phyloP scores from a whole-genome alignment of 1,140 invertebrate genomes.

The Proales similis region DNA sequence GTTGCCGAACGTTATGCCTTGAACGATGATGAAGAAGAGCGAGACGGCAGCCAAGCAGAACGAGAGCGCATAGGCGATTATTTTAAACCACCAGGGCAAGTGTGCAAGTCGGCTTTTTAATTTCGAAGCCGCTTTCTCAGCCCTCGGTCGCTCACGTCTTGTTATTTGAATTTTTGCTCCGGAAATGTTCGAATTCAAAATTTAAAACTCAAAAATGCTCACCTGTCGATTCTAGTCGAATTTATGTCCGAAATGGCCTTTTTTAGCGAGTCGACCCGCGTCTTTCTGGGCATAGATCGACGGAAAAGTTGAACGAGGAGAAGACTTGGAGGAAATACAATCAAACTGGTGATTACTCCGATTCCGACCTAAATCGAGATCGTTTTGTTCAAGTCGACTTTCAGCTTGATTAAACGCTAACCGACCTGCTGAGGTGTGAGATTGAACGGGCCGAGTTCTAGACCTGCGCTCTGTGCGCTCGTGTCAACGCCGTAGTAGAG shows the following conservation, averaged over 20 bases:
- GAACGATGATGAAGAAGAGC: constrained; percentile 7
- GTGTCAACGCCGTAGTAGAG: constrained; percentile 31
- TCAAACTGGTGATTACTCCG: constrained; percentile 16
- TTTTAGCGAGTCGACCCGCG: not conserved
- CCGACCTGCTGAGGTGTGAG: constrained; percentile 20
- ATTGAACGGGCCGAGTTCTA: constrained; percentile 5
- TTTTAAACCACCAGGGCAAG: constrained; percentile 40
- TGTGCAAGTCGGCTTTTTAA: constrained; percentile 42
- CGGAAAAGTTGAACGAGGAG: constrained; percentile 13
- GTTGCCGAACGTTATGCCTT: constrained; percentile 29
- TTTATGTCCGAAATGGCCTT: not conserved
- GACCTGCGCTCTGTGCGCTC: not conserved
- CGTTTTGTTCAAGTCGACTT: too few species aligned
- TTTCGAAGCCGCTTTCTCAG: not conserved
- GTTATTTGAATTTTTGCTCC: too few species aligned
- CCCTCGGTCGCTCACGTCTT: not conserved
- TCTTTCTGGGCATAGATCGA: constrained; percentile 7
- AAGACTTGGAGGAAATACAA: constrained; percentile 10
- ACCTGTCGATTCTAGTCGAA: not conserved
- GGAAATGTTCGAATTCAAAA: too few species aligned
- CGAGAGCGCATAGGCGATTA: constrained; percentile 2
- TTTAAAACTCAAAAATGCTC: constrained; percentile 6
- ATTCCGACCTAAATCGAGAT: constrained; percentile 39
- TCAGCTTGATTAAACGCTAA: too few species aligned
- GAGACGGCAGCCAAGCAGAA: constrained; percentile 6